Conservation (phyloP, 2,888 invertebrate genomes). For the Nomada goodeniana region DNA sequence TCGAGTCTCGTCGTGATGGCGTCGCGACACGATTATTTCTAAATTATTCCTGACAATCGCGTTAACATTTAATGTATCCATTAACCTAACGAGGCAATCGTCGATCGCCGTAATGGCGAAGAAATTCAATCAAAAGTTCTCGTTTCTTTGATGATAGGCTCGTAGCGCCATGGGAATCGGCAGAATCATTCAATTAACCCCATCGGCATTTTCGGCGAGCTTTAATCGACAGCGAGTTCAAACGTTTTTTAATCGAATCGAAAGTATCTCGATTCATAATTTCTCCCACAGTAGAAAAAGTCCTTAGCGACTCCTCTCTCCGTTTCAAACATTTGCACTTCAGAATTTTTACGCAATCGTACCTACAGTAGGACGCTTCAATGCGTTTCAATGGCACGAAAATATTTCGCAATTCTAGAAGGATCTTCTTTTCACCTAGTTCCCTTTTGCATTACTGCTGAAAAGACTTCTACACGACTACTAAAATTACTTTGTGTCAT, state of each 20-base stretch:
- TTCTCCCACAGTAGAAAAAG: too few species aligned
- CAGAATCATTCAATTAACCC: conserved; percentile 34
- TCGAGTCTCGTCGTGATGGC: conserved; percentile 28
- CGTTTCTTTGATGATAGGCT: conserved; percentile 50
- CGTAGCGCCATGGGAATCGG: conserved; percentile 33
- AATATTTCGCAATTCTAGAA: too few species aligned
- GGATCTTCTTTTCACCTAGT: too few species aligned
- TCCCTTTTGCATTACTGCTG: too few species aligned
- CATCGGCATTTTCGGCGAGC: conserved; percentile 10
- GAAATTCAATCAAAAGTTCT: conserved; percentile 49
- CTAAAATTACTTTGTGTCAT: too few species aligned
- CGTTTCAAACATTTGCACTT: too few species aligned
- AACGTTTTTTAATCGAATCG: neutral
- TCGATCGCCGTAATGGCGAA: conserved; percentile 49
- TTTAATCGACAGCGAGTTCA: neutral
- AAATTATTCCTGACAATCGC: conserved; percentile 48
- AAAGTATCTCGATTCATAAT: too few species aligned
- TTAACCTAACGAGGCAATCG: conserved; percentile 60
- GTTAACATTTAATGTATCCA: conserved; percentile 55
- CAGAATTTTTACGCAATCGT: too few species aligned
- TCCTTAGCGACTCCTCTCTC: too few species aligned
- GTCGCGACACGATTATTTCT: conserved; percentile 35
- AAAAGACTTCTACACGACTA: too few species aligned
- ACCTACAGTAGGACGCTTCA: too few species aligned
- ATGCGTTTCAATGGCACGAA: too few species aligned